Conservation (phyloP, 2,113 vertebrate species). For the Hydrochoerus hydrochaeris region DNA sequence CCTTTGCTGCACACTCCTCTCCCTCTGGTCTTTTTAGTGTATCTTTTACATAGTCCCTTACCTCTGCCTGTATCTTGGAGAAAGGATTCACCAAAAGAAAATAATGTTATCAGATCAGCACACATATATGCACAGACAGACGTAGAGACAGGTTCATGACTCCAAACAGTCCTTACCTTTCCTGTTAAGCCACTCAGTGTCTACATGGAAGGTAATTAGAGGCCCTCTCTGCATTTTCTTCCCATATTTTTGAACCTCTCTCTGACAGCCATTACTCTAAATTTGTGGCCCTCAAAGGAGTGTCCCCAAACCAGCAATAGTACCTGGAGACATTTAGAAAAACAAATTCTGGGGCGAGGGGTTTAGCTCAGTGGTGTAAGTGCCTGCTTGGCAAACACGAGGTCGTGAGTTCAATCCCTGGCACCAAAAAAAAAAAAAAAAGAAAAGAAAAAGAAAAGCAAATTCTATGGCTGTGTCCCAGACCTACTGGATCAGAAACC, state of each 20-base stretch:
- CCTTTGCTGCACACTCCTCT: not conserved
- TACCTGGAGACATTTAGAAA: not conserved
- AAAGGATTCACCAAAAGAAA: not conserved
- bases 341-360: constrained; percentile 10
- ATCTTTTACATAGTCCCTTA: not conserved
- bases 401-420: no score
- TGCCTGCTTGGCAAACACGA: no score
- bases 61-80: not conserved
- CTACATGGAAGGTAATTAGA: not conserved
- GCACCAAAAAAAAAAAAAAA: no score
- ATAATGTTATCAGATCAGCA: not conserved
- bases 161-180: not conserved
- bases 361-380: no score
- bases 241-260: not conserved
- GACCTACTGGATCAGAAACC: not conserved
- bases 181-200: not conserved
- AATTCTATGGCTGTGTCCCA: not conserved
- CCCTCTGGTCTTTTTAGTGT: not conserved
- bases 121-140: not conserved
- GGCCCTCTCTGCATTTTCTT: not conserved
- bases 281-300: not conserved
- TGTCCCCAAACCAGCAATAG: not conserved
- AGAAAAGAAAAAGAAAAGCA: no score
- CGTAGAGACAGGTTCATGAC: not conserved
- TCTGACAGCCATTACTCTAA: not conserved